These are phyloP conservation scores for Mylabris phalerata DNA, from an alignment of 1,140 invertebrate genomes.

Conservation along the genomic window DNA sequence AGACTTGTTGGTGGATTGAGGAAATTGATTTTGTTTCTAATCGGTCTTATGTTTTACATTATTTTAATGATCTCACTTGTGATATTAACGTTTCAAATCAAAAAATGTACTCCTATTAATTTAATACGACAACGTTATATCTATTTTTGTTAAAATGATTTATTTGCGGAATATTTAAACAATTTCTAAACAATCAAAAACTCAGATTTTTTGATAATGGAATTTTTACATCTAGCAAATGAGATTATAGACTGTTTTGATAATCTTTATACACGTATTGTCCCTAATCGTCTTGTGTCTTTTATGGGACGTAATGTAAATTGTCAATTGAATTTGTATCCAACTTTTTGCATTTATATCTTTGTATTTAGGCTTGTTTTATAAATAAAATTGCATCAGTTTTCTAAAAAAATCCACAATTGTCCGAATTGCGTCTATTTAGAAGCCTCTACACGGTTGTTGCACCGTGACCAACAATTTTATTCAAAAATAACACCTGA, in stretches of 20 bases:
- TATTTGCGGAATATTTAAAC: background rate
- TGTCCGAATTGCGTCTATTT: too few species aligned
- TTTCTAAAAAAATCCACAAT: too few species aligned
- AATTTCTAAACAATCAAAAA: background rate
- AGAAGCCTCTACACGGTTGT: too few species aligned
- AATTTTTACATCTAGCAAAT: background rate
- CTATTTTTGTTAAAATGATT: slow-evolving; percentile 25
- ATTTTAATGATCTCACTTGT: slow-evolving; percentile 27
- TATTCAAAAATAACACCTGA: too few species aligned
- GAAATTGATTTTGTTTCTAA: slow-evolving; percentile 21
- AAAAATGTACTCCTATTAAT: slow-evolving; percentile 28
- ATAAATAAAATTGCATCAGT: too few species aligned
- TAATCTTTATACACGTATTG: background rate
- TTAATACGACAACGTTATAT: slow-evolving; percentile 18
- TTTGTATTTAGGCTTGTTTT: too few species aligned
- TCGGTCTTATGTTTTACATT: slow-evolving; percentile 21
- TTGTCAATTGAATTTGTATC: too few species aligned
- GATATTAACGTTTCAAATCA: slow-evolving; percentile 28
- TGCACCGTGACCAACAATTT: too few species aligned
- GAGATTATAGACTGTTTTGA: background rate
- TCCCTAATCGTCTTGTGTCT: too few species aligned
- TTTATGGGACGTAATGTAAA: too few species aligned
- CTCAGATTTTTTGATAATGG: too few species aligned
- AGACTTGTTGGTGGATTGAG: background rate
- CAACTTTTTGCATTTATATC: too few species aligned